These are phyloP conservation scores for Lepidotrigona ventralis DNA, from an alignment of 1,140 invertebrate species.

Conservation along the genomic window DNA sequence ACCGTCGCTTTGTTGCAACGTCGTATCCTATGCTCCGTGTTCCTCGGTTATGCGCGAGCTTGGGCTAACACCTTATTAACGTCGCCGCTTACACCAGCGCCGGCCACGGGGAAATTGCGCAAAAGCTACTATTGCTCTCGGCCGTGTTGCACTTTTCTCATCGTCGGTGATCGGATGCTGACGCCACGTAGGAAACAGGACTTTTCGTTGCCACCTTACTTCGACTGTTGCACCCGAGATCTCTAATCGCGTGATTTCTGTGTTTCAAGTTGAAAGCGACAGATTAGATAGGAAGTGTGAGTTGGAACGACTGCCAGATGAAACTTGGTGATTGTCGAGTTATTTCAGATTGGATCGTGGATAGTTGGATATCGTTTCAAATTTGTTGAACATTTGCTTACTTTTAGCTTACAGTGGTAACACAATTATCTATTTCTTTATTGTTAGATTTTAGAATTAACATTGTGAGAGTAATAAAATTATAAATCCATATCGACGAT, in stretches of 20 bases:
- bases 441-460: neutral
- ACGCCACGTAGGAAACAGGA: slow-evolving; percentile 16
- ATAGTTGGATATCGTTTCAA: neutral
- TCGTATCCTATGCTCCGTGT: slow-evolving; percentile 60
- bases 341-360: neutral
- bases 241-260: neutral
- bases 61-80: slow-evolving; percentile 65
- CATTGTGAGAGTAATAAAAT: neutral
- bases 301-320: neutral
- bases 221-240: neutral
- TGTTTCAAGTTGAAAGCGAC: neutral
- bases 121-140: slow-evolving; percentile 35
- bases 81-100: slow-evolving; percentile 51
- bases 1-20: slow-evolving; percentile 70
- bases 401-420: neutral
- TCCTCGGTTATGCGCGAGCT: slow-evolving; percentile 63
- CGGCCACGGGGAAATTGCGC: slow-evolving; percentile 62
- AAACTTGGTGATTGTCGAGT: neutral
- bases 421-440: no score
- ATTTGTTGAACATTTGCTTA: neutral
- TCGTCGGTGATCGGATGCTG: slow-evolving; percentile 3
- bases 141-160: slow-evolving; percentile 31
- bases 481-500: no score
- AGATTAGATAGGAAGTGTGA: neutral
- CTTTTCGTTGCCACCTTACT: neutral